These are phyloP conservation scores for Napeogenes inachia DNA, from an alignment of 2,888 invertebrate genomes.

Conservation along the genomic window DNA sequence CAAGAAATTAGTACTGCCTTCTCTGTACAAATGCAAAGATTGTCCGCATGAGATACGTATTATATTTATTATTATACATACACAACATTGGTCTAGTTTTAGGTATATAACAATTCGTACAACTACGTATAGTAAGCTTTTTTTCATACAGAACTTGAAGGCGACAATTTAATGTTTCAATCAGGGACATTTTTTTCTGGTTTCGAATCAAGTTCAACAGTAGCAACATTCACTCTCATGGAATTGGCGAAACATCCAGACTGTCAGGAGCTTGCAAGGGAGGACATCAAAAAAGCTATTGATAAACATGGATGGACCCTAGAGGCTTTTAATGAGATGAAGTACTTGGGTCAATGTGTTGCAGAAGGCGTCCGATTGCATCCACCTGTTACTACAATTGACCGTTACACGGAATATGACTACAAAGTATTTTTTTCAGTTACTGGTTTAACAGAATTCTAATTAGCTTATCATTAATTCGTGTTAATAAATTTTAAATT, in stretches of 20 bases:
- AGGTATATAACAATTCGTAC: too few species aligned
- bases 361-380: constrained; percentile 34
- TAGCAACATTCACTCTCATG: constrained; percentile 35
- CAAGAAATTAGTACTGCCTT: too few species aligned
- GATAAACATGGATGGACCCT: constrained; percentile 34
- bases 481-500: not conserved
- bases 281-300: constrained; percentile 30
- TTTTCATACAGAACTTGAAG: constrained; percentile 33
- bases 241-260: constrained; percentile 33
- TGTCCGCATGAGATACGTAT: too few species aligned
- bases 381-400: constrained; percentile 34
- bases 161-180: constrained; percentile 36
- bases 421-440: constrained; percentile 25
- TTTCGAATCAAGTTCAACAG: constrained; percentile 37
- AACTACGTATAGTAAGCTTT: not conserved
- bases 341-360: constrained; percentile 36
- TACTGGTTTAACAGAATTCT: too few species aligned
- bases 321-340: constrained; percentile 36
- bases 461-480: too few species aligned
- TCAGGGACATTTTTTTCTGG: constrained; percentile 38
- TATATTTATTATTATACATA: too few species aligned
- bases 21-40: too few species aligned
- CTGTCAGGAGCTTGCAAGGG: constrained; percentile 29
- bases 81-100: too few species aligned
- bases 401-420: constrained; percentile 27